Evolutionary conservation across 2,797 vertebrate genomes (phyloP), one percentile per base, ranked within the genome.

Genomic region (Poeciliopsis infans): DNA sequence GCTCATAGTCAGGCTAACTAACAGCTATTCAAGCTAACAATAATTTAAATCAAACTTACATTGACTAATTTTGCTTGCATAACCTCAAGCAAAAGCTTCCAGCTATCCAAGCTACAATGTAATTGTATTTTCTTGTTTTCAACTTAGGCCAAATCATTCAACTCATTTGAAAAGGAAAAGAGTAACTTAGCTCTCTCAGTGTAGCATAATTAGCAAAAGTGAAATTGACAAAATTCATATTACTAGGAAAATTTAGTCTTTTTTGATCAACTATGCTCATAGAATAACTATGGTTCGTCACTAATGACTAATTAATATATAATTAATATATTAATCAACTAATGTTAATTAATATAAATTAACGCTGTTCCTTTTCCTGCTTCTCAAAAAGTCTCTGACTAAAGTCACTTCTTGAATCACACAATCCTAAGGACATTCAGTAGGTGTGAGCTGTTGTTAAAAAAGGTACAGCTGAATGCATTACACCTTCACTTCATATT

Each of bases 401-500:
- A 66, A 39, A 71, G 7, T 4, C 33, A 46, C 25, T 46, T 64
- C 70, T 43, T 39, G 31, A 59, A 64, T 68, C n/a, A 76, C 46
- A 36, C 15, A 76, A 51, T 76, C 2, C 36, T 0, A 57, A 72
- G 12, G 15, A 79, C 20, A 31, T 49, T 10, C 72, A 6, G 55
- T 53, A 82, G 68, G 72, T 80, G 75, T 55, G 28, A 72, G 59
- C 55, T 12, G 41, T 45, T 73, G 43, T 72, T 13, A 47, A 36
- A 78, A 18, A 10, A 70, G 61, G 25, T 72, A 16, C 23, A 57
- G 69, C 12, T 7, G 77, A 79, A 79, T 76, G 31, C 55, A 75
- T 87, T 36, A 70, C 86, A 84, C 80, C 78, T 82, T 82, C 79
- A 39, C 76, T 82, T 69, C 28, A 25, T 51, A 74, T 83, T 69